Conservation (phyloP, 1,140 invertebrate genomes). For the Probaryconus sp. region DNA sequence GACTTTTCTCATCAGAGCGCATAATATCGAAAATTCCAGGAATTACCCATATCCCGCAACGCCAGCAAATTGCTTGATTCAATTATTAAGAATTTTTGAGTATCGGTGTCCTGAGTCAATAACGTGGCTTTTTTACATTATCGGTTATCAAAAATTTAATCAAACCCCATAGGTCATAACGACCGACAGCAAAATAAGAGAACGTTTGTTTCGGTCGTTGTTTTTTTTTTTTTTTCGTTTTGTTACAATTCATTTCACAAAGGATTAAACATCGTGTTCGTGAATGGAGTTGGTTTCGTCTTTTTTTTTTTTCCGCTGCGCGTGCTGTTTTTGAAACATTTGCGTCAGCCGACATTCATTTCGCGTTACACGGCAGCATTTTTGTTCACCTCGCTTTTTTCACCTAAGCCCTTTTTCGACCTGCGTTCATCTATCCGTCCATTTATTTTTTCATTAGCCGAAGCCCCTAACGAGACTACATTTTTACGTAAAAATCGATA, state of each 20-base stretch:
- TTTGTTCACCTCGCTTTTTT: conserved; percentile 21
- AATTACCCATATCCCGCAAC: too few relatives aligned
- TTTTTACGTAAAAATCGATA: conserved; percentile 49
- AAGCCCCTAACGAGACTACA: conserved; percentile 26
- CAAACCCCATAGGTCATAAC: too few relatives aligned
- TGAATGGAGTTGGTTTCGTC: background rate
- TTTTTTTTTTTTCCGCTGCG: background rate
- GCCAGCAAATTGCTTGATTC: conserved; percentile 4
- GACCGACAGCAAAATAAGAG: background rate
- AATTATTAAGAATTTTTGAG: conserved; percentile 10
- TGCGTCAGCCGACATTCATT: conserved; percentile 13
- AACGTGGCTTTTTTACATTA: background rate
- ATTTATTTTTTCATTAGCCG: conserved; percentile 50
- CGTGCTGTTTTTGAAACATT: conserved; percentile 23
- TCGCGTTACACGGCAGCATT: background rate
- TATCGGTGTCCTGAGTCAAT: conserved; percentile 1
- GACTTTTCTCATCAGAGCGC: too few relatives aligned
- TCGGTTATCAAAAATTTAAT: conserved; percentile 16
- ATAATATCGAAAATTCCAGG: too few relatives aligned
- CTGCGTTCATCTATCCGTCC: conserved; percentile 1
- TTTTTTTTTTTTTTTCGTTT: conserved; percentile 9
- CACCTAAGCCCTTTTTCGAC: conserved; percentile 7
- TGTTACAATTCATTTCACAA: conserved; percentile 16
- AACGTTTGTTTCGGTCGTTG: background rate
- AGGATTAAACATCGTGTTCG: conserved; percentile 7